These are phyloP conservation scores for Sebastes hubbsi DNA, from an alignment of 2,797 vertebrate species.

Conservation along the genomic window DNA sequence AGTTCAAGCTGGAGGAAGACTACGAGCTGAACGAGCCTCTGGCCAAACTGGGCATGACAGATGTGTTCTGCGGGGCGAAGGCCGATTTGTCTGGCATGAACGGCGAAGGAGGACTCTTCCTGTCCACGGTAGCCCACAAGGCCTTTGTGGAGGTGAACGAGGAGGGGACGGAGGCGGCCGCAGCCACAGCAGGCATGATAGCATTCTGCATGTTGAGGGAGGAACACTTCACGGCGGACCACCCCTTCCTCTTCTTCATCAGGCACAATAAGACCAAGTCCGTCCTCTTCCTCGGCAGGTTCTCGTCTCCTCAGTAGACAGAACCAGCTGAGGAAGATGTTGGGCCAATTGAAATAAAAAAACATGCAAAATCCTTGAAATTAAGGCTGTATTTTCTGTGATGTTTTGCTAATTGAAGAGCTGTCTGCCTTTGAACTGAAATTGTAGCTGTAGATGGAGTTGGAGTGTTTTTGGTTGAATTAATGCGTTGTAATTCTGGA, in stretches of 20 bases:
- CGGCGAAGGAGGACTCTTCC: conserved; percentile 79
- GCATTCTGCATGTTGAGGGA: conserved; percentile 69
- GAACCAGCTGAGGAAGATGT: background rate
- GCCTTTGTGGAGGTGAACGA: conserved; percentile 95
- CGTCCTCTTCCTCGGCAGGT: conserved; percentile 90
- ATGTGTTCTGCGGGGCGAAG: conserved; percentile 82
- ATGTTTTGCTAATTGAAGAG: background rate
- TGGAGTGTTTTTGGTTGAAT: background rate
- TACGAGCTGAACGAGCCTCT: conserved; percentile 85
- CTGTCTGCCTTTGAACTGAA: conserved; percentile 1
- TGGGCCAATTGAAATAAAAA: background rate
- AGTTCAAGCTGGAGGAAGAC: conserved; percentile 91
- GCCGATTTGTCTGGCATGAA: conserved; percentile 93
- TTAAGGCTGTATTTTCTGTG: background rate
- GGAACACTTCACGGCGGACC: conserved; percentile 87
- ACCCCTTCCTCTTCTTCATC: conserved; percentile 95
- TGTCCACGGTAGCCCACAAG: conserved; percentile 92
- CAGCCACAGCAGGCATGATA: conserved; percentile 84
- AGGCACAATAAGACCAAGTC: conserved; percentile 85
- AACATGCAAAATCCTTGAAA: background rate
- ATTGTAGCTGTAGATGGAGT: background rate
- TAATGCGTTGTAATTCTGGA: background rate
- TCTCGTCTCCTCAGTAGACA: conserved; percentile 81
- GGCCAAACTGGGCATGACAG: conserved; percentile 81
- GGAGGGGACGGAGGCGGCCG: conserved; percentile 93